These are phyloP conservation scores for Villa cingulata DNA, from an alignment of 2,888 invertebrate genomes.

Conservation along the genomic window DNA sequence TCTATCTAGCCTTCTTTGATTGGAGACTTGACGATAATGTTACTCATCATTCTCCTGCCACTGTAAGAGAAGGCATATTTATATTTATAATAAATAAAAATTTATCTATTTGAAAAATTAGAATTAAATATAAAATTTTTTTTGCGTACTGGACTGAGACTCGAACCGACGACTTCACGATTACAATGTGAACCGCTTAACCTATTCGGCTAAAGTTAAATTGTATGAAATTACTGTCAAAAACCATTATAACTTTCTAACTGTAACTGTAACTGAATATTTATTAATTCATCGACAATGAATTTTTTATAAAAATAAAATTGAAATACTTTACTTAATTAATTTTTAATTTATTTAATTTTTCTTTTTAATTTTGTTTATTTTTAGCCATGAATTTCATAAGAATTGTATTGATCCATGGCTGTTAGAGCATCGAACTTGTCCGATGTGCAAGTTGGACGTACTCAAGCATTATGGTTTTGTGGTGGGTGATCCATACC, in stretches of 20 bases:
- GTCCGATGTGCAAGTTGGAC: constrained; percentile 96
- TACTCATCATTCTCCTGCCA: not conserved
- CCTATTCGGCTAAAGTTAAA: too few species aligned
- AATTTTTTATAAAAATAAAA: too few species aligned
- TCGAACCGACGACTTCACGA: too few species aligned
- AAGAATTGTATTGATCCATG: constrained; percentile 93
- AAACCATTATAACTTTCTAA: not conserved
- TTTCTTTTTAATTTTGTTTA: constrained; percentile 1
- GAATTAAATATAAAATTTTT: too few species aligned
- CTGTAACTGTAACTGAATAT: too few species aligned
- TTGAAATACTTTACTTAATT: too few species aligned
- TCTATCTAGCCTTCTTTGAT: not conserved
- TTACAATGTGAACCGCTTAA: too few species aligned
- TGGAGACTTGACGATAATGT: not conserved
- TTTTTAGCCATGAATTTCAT: constrained; percentile 82
- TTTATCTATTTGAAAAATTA: too few species aligned
- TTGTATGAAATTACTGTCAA: not conserved
- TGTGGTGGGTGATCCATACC: constrained; percentile 52
- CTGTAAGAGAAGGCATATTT: not conserved
- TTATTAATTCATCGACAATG: too few species aligned
- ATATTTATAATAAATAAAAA: too few species aligned
- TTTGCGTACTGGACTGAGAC: too few species aligned
- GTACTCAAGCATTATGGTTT: constrained; percentile 81
- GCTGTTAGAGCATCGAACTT: constrained; percentile 87
- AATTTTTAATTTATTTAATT: not conserved